Percentiles rank a stretch among this genome's conserved stretches.
These are phyloP conservation scores for Rhopalosiphum maidis DNA, from an alignment of 1,140 invertebrate species.

Conservation along the genomic window DNA sequence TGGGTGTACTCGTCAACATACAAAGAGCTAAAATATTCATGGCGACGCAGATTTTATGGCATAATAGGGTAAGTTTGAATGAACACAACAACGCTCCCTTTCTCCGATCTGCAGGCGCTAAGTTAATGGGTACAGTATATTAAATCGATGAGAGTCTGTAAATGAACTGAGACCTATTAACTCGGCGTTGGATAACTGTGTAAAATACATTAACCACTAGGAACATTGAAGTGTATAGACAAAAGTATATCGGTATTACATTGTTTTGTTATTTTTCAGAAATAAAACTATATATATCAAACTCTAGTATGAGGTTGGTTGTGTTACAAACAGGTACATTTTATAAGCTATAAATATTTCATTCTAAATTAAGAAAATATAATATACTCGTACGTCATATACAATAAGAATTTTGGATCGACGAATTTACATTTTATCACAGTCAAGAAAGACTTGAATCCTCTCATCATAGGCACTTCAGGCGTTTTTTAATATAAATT, in stretches of 20 bases:
- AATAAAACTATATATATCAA: not conserved
- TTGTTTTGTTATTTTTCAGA: not conserved
- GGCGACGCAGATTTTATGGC: not conserved
- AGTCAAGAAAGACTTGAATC: not conserved
- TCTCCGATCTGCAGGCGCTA: not conserved
- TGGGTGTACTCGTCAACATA: not conserved
- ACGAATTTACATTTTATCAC: not conserved
- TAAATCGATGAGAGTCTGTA: not conserved
- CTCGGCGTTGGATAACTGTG: not conserved
- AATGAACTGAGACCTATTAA: not conserved
- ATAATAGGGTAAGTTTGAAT: not conserved
- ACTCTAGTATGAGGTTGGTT: not conserved
- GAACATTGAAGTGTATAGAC: not conserved
- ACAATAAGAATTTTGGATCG: not conserved
- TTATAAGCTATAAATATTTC: not conserved
- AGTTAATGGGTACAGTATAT: constrained; percentile 23
- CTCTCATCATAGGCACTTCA: not conserved
- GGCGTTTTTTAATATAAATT: not conserved
- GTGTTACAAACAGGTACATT: not conserved
- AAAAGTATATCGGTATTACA: not conserved
- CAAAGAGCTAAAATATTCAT: constrained; percentile 13
- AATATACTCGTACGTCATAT: not conserved
- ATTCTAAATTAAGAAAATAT: not conserved
- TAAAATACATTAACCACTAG: not conserved
- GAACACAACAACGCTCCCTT: not conserved